Percentiles rank a stretch among this genome's conserved stretches.
Conservation (phyloP, 2,888 invertebrate species). For the Synanthedon formicaeformis region DNA sequence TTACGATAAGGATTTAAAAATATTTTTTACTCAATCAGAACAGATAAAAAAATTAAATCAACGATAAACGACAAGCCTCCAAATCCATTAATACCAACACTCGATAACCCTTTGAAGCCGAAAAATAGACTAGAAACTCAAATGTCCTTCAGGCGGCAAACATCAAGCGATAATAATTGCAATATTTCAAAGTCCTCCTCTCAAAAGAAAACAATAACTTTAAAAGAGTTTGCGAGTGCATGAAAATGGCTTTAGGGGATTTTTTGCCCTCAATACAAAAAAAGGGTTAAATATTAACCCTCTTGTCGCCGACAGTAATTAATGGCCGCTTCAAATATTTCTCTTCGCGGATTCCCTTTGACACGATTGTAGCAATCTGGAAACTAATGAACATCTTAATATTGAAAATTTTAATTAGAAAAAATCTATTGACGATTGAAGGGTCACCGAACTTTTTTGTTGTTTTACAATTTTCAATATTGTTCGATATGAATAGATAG, state of each 20-base stretch:
- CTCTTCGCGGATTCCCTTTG: slow-evolving; percentile 5
- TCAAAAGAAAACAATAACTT: slow-evolving; percentile 63
- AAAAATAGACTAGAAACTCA: slow-evolving; percentile 15
- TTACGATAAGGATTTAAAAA: too few species aligned
- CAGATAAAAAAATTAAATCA: too few species aligned
- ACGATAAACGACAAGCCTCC: background rate
- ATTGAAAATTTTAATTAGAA: background rate
- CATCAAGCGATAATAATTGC: slow-evolving; percentile 58
- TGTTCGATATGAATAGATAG: too few species aligned
- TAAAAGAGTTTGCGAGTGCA: slow-evolving; percentile 50
- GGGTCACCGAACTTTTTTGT: background rate
- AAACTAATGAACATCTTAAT: background rate
- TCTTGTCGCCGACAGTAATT: slow-evolving; percentile 56
- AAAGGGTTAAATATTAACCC: slow-evolving; percentile 57
- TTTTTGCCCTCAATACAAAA: slow-evolving; percentile 29
- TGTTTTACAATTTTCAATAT: too few species aligned
- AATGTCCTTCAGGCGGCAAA: slow-evolving; percentile 18
- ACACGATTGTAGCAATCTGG: background rate
- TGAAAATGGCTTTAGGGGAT: slow-evolving; percentile 41
- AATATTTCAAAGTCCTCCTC: slow-evolving; percentile 57
- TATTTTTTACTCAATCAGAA: too few species aligned
- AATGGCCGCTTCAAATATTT: slow-evolving; percentile 48
- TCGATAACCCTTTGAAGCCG: slow-evolving; percentile 10
- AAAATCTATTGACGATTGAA: background rate
- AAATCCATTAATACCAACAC: slow-evolving; percentile 7